Base-by-base conservation (phyloP, 2,888 invertebrate species). In the Oxyteleia sp. region DNA sequence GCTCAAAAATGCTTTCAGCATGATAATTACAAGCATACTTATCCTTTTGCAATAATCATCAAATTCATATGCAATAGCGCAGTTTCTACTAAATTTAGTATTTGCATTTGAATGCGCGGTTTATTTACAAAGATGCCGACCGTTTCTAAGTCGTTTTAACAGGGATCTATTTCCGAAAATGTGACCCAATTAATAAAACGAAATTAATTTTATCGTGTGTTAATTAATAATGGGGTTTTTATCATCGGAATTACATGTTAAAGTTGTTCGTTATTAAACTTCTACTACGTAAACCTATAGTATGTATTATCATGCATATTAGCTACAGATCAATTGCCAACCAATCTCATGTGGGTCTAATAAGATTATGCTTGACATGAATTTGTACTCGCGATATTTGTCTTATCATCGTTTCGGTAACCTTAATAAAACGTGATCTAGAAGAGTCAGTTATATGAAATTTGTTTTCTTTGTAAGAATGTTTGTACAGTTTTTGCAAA, bases 1-100 rank as follows among this genome's bases (percentile, higher is more conserved):
- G 76, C 61, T 66, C 55, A 76, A 71, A 76, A 72, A 66, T 63
- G 49, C 35, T 55, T n/a, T 35, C 51, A 49, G 63, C 66, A 57
- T 45, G 55, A 59, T 76, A 76, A 76, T 76, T 76, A 68, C 35
- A 49, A 63, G 43, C 15, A 15, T 29, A 51, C 4, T 69, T 35
- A 43, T 26, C 23, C 13, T 2, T 11, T 38, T 26, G 15, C 11
- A 53, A 53, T 23, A 53, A 26, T 11, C 15, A 23, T 23, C 18
- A n/a, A 53, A 41, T 47, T 51, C 20, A 15, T 20, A 23, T 15
- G 38, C n/a, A 49, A 20, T 3, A n/a, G 13, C 11, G 1, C 3
- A 38, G 38, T 38, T 38, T 38, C 38, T n/a, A 10, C 32, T 32
- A 32, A 10, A 7, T 32, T 32, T 32, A 10, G 7, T 10, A 10